Evolutionary conservation across 1,140 invertebrate genomes (phyloP).

Genomic region (Drosophila orosa): DNA sequence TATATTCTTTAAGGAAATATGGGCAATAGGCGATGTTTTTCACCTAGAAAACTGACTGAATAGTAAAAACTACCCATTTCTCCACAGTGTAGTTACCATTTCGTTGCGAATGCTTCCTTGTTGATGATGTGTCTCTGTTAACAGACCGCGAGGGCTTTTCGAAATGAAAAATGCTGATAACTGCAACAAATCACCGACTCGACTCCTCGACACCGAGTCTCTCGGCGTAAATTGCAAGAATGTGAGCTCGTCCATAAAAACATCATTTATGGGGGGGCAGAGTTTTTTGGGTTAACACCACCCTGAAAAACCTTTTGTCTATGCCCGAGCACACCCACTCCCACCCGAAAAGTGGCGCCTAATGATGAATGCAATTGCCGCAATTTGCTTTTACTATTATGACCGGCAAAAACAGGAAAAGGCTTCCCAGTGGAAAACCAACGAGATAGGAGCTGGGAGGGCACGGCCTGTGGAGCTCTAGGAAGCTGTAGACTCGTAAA

Average conservation of each 20-base stretch:
- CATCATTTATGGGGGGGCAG: conserved; percentile 62
- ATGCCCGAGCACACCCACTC: background rate
- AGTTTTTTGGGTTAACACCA: conserved; percentile 19
- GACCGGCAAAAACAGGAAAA: conserved; percentile 47
- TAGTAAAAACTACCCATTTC: background rate
- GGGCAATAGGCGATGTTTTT: background rate
- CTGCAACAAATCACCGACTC: conserved; percentile 72
- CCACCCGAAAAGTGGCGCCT: conserved; percentile 51
- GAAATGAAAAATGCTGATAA: conserved; percentile 80
- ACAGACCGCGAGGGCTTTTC: conserved; percentile 61
- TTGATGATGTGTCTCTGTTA: conserved; percentile 66
- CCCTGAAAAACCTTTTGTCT: conserved; percentile 38
- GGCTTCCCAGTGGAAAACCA: conserved; percentile 15
- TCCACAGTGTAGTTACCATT: conserved; percentile 3
- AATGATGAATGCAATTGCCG: conserved; percentile 76
- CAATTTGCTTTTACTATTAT: conserved; percentile 74
- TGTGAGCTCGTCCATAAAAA: conserved; percentile 76
- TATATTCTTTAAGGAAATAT: too few species aligned
- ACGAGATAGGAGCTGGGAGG: background rate
- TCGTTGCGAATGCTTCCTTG: conserved; percentile 30
- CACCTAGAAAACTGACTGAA: too few species aligned
- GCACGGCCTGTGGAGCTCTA: background rate
- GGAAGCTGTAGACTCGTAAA: conserved; percentile 50
- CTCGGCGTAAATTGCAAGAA: conserved; percentile 60
- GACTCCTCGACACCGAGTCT: conserved; percentile 20